Percentiles rank a stretch among this genome's conserved stretches.
Evolutionary conservation across 2,797 vertebrate species (phyloP).

Genomic region (Percopsis omiscomaycus): DNA sequence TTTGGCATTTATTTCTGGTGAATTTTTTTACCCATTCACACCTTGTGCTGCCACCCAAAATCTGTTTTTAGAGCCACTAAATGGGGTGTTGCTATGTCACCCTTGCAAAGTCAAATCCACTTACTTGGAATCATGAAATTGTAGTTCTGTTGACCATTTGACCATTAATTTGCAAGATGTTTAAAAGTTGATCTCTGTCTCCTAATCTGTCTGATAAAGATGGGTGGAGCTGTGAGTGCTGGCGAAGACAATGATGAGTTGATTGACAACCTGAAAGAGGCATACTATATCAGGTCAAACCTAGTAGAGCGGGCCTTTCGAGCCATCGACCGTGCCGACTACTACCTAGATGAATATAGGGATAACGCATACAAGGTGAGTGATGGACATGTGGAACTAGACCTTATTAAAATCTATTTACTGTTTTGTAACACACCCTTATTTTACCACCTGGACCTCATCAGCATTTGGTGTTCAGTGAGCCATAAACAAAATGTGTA

Average conservation of each 20-base stretch:
- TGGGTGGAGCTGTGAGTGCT: slow-evolving; percentile 96
- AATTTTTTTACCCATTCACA: slow-evolving; percentile 13
- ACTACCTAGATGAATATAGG: slow-evolving; percentile 93
- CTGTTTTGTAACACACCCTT: too few relatives aligned
- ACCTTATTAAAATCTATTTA: neutral
- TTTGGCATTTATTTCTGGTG: slow-evolving; percentile 1
- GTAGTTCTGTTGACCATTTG: too few relatives aligned
- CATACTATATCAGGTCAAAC: slow-evolving; percentile 92
- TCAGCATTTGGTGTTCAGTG: neutral
- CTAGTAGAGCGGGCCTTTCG: slow-evolving; percentile 92
- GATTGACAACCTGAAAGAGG: slow-evolving; percentile 96
- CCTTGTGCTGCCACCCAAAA: neutral
- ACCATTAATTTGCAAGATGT: neutral
- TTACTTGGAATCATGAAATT: too few relatives aligned
- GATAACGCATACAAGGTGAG: slow-evolving; percentile 90
- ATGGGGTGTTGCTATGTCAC: neutral
- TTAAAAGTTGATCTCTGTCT: neutral
- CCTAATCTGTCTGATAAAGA: slow-evolving; percentile 61
- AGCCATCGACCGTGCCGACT: slow-evolving; percentile 92
- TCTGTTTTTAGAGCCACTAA: neutral
- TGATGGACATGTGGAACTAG: neutral
- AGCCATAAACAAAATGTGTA: neutral
- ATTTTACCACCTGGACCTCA: neutral
- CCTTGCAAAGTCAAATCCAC: too few relatives aligned
- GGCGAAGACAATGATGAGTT: slow-evolving; percentile 97